Base-by-base conservation (phyloP, 2,797 vertebrate genomes). In the Sebastes oblongus region DNA sequence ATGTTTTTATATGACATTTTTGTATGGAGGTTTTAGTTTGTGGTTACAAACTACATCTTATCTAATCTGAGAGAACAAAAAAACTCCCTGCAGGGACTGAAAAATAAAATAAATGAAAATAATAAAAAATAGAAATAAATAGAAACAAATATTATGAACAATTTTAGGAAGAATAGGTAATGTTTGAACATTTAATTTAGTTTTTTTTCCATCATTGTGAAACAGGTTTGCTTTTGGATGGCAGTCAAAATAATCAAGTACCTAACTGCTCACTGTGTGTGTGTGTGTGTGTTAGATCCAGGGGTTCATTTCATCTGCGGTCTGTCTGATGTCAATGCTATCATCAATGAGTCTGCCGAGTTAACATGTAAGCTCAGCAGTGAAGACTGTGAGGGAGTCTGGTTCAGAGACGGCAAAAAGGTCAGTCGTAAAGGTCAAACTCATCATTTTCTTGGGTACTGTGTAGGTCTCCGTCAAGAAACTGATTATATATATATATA, bases 331-430 rank as follows among this genome's bases (percentile, higher is more conserved):
- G 83, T 91, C 11, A 89, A 86, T 2, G 96, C 94, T 2, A 72
- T 92, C 62, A 95, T 94, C 36, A 95, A 94, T 5, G 93, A 96
- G 52, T 67, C 90, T 0, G 93, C 95, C 4, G 92, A 95, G 66
- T 87, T 98, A 10, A 94, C 93, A 5, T 98, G 96, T 68, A 95
- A 94, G 60, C 93, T 98, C 85, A 96, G 90, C 90, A 95, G 84
- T 24, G 93, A 96, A 7, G 89, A 95, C 1, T 93, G 95, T 36
- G 91, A 94, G 0, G 97, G 97, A 34, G 36, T 29, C 81, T 98
- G 97, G 97, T 97, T 95, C 91, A 97, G 96, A 90, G 96, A 97
- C 16, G 96, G 96, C 13, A 92, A 94, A 55, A 94, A 98, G 97
- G 98, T 98, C 29, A 70, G 92, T 74, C 10, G 9, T 32, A 14